phyloP scores from a whole-genome alignment of 92 coral and sea anemone genomes.

The Heteractis magnifica region DNA sequence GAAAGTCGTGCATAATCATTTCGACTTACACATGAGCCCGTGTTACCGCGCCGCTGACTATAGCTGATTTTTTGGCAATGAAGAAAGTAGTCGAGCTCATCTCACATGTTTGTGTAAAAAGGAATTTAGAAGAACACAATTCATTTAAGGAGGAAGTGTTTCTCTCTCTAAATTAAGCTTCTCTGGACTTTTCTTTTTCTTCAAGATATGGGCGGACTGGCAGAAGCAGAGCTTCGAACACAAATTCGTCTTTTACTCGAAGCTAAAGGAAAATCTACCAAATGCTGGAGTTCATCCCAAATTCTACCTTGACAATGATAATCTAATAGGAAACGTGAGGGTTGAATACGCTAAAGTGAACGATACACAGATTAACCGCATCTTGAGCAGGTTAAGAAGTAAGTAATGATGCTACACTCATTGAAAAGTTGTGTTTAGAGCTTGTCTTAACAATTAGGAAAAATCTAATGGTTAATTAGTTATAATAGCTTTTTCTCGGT shows the following conservation, averaged over 20 bases:
- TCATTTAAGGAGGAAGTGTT: neutral
- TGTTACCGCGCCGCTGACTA: too few species aligned
- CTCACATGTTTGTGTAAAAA: too few species aligned
- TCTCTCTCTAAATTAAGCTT: neutral
- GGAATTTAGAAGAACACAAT: too few species aligned
- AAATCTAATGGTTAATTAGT: too few species aligned
- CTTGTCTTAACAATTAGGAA: too few species aligned
- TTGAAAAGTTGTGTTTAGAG: too few species aligned
- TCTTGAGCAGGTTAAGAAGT: constrained; percentile 23
- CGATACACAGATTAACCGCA: neutral
- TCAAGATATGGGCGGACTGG: constrained; percentile 75
- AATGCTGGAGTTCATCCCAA: constrained; percentile 53
- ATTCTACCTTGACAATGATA: constrained; percentile 32
- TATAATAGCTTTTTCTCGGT: too few species aligned
- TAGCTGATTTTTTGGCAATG: too few species aligned
- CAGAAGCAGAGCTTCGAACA: constrained; percentile 55
- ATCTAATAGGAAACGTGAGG: constrained; percentile 11
- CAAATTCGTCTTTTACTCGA: constrained; percentile 24
- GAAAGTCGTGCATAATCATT: too few species aligned
- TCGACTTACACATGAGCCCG: too few species aligned
- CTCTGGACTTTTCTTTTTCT: neutral
- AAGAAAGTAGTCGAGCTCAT: too few species aligned
- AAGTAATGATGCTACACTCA: neutral
- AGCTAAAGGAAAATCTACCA: constrained; percentile 46
- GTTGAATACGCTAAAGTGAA: constrained; percentile 20